Percentiles rank a stretch among this genome's conserved stretches.
Conservation (phyloP, 1,140 invertebrate species). For the Helicorthomorpha holstii region DNA sequence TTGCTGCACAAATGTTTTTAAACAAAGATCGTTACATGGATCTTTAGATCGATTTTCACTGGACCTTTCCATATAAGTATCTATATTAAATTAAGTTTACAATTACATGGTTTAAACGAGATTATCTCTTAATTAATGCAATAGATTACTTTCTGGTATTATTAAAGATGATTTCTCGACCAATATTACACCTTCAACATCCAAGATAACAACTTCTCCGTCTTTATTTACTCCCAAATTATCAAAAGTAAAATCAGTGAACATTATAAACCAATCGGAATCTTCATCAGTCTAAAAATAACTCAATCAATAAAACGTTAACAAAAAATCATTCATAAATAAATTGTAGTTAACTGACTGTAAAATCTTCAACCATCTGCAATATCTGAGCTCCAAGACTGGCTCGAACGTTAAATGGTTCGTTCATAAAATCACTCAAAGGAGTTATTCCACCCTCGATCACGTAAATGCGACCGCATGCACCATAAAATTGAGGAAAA, state of each 20-base stretch:
- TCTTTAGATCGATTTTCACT: not conserved
- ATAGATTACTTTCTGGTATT: not conserved
- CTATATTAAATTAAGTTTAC: too few species aligned
- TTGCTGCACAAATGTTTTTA: not conserved
- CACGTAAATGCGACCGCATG: slow-evolving; percentile 10
- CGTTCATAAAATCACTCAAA: slow-evolving; percentile 7
- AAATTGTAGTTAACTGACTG: slow-evolving; percentile 4
- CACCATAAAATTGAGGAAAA: slow-evolving; percentile 10
- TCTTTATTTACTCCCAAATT: slow-evolving; percentile 10
- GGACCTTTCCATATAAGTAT: too few species aligned
- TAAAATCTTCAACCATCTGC: slow-evolving; percentile 13
- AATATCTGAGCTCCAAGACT: slow-evolving; percentile 11
- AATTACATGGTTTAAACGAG: too few species aligned
- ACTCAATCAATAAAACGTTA: not conserved
- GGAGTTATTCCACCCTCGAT: slow-evolving; percentile 11
- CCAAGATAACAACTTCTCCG: slow-evolving; percentile 10
- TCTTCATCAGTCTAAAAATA: slow-evolving; percentile 10
- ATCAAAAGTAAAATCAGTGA: slow-evolving; percentile 12
- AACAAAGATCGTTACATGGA: not conserved
- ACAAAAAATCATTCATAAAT: not conserved
- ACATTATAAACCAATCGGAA: slow-evolving; percentile 12
- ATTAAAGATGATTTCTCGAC: slow-evolving; percentile 8
- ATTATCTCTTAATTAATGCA: not conserved
- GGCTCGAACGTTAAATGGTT: slow-evolving; percentile 12
- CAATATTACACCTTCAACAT: slow-evolving; percentile 10